These are phyloP conservation scores for Apocrypta bakeri DNA, from an alignment of 1,140 invertebrate species.

Conservation along the genomic window DNA sequence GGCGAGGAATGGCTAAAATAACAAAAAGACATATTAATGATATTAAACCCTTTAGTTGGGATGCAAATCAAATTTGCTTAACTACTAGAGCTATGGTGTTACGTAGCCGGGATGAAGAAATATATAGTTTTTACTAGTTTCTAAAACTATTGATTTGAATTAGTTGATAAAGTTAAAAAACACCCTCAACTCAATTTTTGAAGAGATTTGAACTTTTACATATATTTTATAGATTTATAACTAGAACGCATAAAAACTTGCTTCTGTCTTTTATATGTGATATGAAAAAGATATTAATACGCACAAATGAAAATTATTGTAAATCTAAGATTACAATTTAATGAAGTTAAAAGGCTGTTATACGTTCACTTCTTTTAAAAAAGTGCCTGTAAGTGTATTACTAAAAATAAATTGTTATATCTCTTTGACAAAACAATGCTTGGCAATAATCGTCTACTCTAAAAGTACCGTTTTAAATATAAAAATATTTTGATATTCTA, in stretches of 20 bases:
- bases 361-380: not conserved
- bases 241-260: not conserved
- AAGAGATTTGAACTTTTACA: not conserved
- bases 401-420: not conserved
- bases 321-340: not conserved
- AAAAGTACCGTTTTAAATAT: conserved; percentile 6
- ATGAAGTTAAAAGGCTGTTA: not conserved
- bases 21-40: conserved; percentile 46
- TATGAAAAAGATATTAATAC: not conserved
- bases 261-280: not conserved
- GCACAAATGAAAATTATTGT: not conserved
- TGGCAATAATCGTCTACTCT: conserved; percentile 7
- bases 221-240: not conserved
- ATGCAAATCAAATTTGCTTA: conserved; percentile 42
- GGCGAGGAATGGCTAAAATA: conserved; percentile 47
- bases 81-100: conserved; percentile 46
- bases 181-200: too few relatives aligned
- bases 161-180: too few relatives aligned
- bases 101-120: not conserved
- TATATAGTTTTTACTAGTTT: conserved; percentile 9
- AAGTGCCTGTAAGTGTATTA: not conserved
- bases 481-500: conserved; percentile 31
- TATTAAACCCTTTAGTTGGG: conserved; percentile 49
- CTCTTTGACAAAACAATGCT: not conserved
- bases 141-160: too few relatives aligned